phyloP scores from a whole-genome alignment of 2,888 invertebrate genomes.

The Helobdella robusta region DNA sequence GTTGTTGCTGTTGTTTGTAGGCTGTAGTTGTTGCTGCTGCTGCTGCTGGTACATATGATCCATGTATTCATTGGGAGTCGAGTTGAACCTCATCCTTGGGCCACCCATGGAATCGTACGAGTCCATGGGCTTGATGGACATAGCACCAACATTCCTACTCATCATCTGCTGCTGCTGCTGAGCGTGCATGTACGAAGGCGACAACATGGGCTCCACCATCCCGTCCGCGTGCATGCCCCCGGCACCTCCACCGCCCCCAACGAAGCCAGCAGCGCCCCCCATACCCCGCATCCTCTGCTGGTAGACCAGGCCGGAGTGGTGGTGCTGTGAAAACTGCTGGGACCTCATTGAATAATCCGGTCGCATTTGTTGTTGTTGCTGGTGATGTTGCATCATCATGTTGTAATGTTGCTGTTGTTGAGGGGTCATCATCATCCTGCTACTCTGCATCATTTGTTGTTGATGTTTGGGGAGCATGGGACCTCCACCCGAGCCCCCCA shows the following conservation, averaged over 20 bases:
- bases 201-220: constrained; percentile 22
- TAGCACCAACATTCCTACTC: background rate
- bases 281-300: constrained; percentile 18
- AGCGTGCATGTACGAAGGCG: constrained; percentile 22
- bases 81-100: constrained; percentile 4
- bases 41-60: constrained; percentile 3
- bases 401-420: constrained; percentile 24
- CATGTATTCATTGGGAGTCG: background rate
- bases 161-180: constrained; percentile 26
- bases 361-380: constrained; percentile 26
- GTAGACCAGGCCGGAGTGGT: constrained; percentile 11
- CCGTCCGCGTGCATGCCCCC: constrained; percentile 2
- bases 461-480: constrained; percentile 23
- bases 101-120: constrained; percentile 1
- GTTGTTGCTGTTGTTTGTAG: constrained; percentile 43
- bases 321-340: constrained; percentile 13
- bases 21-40: constrained; percentile 21
- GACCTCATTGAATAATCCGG: constrained; percentile 11
- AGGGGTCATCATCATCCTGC: constrained; percentile 19
- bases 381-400: constrained; percentile 25
- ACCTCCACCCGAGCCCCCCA: constrained; percentile 3
- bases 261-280: constrained; percentile 1
- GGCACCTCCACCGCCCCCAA: background rate
- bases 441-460: constrained; percentile 19
- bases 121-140: background rate